These are phyloP conservation scores for Rhodeus uyekii DNA, from an alignment of 2,797 vertebrate genomes.

Conservation along the genomic window DNA sequence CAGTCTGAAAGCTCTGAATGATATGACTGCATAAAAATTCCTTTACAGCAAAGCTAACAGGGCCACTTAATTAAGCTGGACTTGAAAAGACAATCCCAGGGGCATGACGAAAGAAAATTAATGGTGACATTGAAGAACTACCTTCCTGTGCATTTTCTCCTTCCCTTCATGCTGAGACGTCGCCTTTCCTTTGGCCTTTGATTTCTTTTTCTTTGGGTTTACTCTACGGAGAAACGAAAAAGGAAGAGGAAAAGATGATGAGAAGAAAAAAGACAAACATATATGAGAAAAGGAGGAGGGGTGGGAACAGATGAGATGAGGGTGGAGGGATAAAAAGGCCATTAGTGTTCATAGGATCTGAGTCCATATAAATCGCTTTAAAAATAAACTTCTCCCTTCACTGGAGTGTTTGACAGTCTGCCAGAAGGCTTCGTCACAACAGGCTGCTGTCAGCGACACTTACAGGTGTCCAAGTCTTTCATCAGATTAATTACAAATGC, in stretches of 20 bases:
- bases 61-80: conserved; percentile 41
- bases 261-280: not conserved
- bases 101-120: conserved; percentile 19
- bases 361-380: conserved; percentile 1
- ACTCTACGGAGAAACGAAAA: conserved; percentile 46
- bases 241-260: not conserved
- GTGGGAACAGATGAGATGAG: not conserved
- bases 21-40: conserved; percentile 35
- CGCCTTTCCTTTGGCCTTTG: conserved; percentile 50
- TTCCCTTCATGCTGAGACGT: conserved; percentile 41
- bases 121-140: conserved; percentile 56
- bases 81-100: conserved; percentile 30
- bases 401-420: conserved; percentile 64
- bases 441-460: conserved; percentile 59
- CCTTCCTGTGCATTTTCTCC: conserved; percentile 66
- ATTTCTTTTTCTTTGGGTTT: conserved; percentile 58
- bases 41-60: conserved; percentile 27
- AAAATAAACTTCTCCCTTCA: conserved; percentile 39
- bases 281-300: not conserved
- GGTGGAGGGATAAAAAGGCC: not conserved
- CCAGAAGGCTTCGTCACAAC: conserved; percentile 63
- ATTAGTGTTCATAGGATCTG: not conserved
- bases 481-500: conserved; percentile 71
- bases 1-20: conserved; percentile 12
- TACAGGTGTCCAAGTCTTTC: conserved; percentile 67